Conservation (phyloP, 1,140 invertebrate species). For the Ctenoplectra terminalis region DNA sequence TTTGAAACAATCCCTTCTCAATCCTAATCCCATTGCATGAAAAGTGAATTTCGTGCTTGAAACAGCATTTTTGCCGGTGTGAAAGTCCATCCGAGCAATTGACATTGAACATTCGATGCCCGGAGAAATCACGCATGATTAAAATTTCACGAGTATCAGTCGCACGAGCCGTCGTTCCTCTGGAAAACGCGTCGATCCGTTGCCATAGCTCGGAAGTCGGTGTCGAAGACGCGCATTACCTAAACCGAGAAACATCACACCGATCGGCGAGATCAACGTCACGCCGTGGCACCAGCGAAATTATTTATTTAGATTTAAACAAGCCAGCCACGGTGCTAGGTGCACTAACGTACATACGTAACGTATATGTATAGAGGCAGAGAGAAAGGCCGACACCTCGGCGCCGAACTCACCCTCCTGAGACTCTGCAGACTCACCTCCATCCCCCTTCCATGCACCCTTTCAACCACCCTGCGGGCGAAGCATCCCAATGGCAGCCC, state of each 20-base stretch:
- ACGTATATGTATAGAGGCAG: conserved; percentile 41
- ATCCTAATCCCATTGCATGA: too few relatives aligned
- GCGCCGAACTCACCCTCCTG: conserved; percentile 82
- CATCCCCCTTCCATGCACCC: conserved; percentile 69
- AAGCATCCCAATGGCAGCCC: conserved; percentile 75
- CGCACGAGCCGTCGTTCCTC: background rate
- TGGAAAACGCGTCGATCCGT: background rate
- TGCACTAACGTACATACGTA: conserved; percentile 23
- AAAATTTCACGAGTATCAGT: conserved; percentile 22
- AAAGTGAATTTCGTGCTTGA: too few relatives aligned
- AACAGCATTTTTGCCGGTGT: background rate
- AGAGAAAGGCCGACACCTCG: conserved; percentile 80
- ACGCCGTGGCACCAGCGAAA: conserved; percentile 54
- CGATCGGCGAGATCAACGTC: conserved; percentile 62
- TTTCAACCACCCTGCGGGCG: conserved; percentile 67
- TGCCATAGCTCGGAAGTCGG: too few relatives aligned
- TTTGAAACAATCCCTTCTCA: too few relatives aligned
- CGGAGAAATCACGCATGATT: background rate
- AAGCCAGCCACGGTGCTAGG: conserved; percentile 42
- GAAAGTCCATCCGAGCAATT: background rate
- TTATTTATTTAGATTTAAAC: conserved; percentile 80
- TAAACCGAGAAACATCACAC: conserved; percentile 38
- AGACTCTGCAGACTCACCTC: conserved; percentile 82
- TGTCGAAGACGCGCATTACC: conserved; percentile 47
- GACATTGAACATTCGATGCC: background rate